Evolutionary conservation across 64 coral and sea anemone species (phyloP), one percentile per base, ranked within the genome.

Genomic region (Montipora capricornis): DNA sequence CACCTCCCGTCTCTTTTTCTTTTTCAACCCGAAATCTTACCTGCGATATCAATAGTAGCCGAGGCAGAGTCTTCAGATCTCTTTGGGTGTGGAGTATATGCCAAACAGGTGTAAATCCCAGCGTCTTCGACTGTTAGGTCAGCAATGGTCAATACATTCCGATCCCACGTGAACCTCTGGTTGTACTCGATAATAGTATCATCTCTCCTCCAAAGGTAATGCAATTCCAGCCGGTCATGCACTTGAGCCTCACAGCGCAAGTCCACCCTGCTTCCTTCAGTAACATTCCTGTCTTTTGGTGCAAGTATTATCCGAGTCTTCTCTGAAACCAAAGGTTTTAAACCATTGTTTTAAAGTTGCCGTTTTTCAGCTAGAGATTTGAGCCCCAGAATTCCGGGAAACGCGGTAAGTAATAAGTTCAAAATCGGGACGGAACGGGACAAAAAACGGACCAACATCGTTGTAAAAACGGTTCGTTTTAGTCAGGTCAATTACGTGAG

Each of bases 131-230:
- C 49, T 16, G 52, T 89, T 10, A 90, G 81, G 20, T 82, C 20
- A 8, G 49, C 49, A 11, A 96, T 82, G 26, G 26, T 93, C n/a
- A 96, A 45, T 73, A 92, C 77, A 8, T 86, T 84, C 47, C 67
- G 11, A 14, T 49, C 49, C 95, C 95, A 94, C 1, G 75, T 20
- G 1, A 96, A 55, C 9, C 82, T 90, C 4, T 20, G 13, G 64
- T 80, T 84, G 20, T 91, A 81, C 1, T 68, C 17, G 14, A 96
- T 73, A 11, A 0, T 26, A 14, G 75, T 68, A 45, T 78, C 76
- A 76, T 96, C 88, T 15, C 85, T 90, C 5, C 75, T 89, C 95
- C 95, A 96, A 44, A 50, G 52, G 78, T 96, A 96, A 0, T 29
- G 69, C 13, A 93, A 45, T 37, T 80, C 64, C 9, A 93, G 46